Evolutionary conservation across 1,140 invertebrate species (phyloP), one percentile per base, ranked within the genome.

Genomic region (Proctacanthus coquilletti): DNA sequence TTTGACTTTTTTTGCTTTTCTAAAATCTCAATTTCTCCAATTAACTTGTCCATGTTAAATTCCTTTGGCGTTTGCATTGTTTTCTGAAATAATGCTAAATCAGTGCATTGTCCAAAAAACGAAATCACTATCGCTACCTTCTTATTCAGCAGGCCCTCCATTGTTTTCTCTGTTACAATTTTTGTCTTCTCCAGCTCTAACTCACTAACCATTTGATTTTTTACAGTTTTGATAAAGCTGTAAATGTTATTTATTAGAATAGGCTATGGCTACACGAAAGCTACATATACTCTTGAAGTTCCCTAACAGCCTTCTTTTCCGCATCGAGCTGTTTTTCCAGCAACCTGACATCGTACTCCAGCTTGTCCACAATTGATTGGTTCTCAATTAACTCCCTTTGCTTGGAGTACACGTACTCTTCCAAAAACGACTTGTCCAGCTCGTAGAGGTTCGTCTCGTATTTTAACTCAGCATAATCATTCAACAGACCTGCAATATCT

Each of bases 381-480:
- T 48, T 42, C 8, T 57, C 54, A 3, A 57, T 50, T 3, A 35
- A 17, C 5, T 55, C 47, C n/a, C 33, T 43, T 23, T 50, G 48
- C 14, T 44, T 50, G 2, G 15, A 38, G 17, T 33, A 45, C 13
- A 55, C 53, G 18, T 40, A 45, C 2, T 55, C 49, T 6, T 50
- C 41, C 17, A 57, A 36, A 31, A 39, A 43, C 25, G 48, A 42
- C 1, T 49, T 15, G n/a, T 36, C 34, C 0, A 51, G 20, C 18
- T 50, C 47, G 8, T 55, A 45, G 5, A 57, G 21, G 27, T 49
- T 27, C 3, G 39, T 36, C 10, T 36, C 13, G 5, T 18, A 18
- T 21, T 53, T 48, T 2, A 55, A 13, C n/a, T 45, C 36, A 0
- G 41, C 47, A 32, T 37, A 46, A 18, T 52, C 48, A 8, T 52